Evolutionary conservation across 2,113 vertebrate species (phyloP), one percentile per base, ranked within the genome.

Genomic region (Daubentonia madagascariensis): DNA sequence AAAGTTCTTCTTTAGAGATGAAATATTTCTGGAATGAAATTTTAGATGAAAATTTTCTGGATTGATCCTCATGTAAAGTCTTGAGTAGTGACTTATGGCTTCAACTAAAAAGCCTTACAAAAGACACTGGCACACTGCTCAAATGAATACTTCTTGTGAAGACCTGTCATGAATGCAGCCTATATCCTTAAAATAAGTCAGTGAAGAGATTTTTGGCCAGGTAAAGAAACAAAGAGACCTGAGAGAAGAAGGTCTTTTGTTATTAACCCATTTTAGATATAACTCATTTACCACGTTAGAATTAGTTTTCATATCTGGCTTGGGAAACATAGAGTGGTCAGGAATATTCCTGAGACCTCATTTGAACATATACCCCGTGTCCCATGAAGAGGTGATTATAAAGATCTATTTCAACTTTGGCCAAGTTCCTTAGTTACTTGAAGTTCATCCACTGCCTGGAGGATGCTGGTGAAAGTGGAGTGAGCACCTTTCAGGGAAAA

Each of bases 21-120:
- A 63, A 18, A 68, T 32, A 37, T 93, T 85, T 88, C 57, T 95
- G 48, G 48, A 85, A 83, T 20, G 14, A 76, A 91, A 86, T 67
- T 95, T 79, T 45, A 91, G 85, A 43, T 89, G 32, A 30, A 97
- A 81, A 85, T 85, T 91, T 92, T 63, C 48, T 20, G 40, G 48
- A 45, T 10, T 79, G 78, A 70, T 37, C 13, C 8, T 95, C 14
- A 43, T 63, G 48, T 83, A 89, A 97, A 75, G 32, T 91, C 61
- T 50, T 86, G 50, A 91, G 40, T 80, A 76, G 43, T 59, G 86
- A 85, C 28, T 85, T 37, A 57, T 0, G 2, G 48, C 16, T 96
- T 63, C 23, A 93, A 45, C 35, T 48, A 70, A 95, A 70, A 91
- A 86, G 50, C 20, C 25, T 95, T 78, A n/a, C 37, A 94, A 37